Evolutionary conservation across 2,888 invertebrate genomes (phyloP).

Genomic region (Idaea biselata): DNA sequence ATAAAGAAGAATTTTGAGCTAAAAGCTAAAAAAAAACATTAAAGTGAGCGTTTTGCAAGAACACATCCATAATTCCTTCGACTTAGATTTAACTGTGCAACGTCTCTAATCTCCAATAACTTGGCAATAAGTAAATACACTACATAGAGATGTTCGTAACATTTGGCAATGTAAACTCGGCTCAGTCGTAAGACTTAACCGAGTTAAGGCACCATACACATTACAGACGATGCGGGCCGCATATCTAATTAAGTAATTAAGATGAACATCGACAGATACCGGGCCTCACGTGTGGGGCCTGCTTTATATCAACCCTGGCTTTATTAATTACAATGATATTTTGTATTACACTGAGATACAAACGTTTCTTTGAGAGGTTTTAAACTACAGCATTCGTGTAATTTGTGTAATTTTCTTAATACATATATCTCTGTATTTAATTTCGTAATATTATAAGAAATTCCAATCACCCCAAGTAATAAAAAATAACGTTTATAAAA

Average conservation of each 20-base stretch:
- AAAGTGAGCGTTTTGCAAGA: too few species aligned
- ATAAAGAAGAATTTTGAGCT: too few species aligned
- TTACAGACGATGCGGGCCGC: constrained; percentile 30
- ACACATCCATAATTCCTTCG: too few species aligned
- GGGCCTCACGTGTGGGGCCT: constrained; percentile 15
- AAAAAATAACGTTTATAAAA: background rate
- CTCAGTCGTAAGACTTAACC: background rate
- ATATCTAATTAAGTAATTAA: constrained; percentile 51
- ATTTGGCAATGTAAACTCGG: background rate
- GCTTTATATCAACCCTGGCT: constrained; percentile 15
- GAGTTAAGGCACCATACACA: constrained; percentile 1
- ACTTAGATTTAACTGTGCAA: background rate
- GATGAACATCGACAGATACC: constrained; percentile 38
- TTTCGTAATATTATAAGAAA: too few species aligned
- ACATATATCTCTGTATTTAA: background rate
- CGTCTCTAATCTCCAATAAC: background rate
- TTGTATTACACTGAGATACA: background rate
- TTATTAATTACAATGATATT: constrained; percentile 7
- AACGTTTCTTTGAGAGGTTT: background rate
- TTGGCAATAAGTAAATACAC: background rate
- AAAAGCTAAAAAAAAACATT: too few species aligned
- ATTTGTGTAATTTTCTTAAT: background rate
- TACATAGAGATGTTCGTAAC: background rate
- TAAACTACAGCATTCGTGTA: background rate
- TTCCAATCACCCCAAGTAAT: background rate